phyloP scores from a whole-genome alignment of 2,797 vertebrate species.

The Podargus strigoides region DNA sequence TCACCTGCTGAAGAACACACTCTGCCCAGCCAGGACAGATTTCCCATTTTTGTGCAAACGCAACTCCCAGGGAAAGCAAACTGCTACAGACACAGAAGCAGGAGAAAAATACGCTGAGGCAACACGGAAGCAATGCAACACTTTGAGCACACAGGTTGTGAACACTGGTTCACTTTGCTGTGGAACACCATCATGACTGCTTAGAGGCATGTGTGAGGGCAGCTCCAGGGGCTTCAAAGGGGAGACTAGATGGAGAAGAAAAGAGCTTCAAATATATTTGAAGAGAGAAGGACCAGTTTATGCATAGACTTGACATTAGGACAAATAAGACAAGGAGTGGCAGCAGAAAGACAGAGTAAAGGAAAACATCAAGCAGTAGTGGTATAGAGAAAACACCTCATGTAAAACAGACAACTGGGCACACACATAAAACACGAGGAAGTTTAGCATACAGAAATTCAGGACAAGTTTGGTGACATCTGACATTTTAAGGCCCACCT shows the following conservation, averaged over 20 bases:
- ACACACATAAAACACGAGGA: background rate
- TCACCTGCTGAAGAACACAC: background rate
- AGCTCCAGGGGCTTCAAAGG: background rate
- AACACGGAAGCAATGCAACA: background rate
- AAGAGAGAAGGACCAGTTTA: background rate
- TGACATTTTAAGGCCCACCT: slow-evolving; percentile 28
- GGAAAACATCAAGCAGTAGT: background rate
- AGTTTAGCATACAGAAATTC: background rate
- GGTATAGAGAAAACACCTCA: background rate
- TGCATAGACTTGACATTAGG: background rate
- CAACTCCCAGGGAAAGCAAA: background rate
- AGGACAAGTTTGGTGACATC: background rate
- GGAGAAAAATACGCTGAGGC: background rate
- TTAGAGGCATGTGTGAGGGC: fast-evolving
- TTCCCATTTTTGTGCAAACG: background rate
- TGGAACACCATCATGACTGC: background rate
- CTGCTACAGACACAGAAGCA: background rate
- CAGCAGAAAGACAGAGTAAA: background rate
- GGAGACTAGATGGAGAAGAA: background rate
- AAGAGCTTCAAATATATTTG: background rate
- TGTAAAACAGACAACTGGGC: background rate
- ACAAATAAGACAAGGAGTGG: background rate
- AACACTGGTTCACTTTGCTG: background rate
- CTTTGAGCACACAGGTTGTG: background rate
- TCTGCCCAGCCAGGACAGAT: background rate